These are phyloP conservation scores for Sinentomon sp. DNA, from an alignment of 2,888 invertebrate genomes.

Conservation along the genomic window DNA sequence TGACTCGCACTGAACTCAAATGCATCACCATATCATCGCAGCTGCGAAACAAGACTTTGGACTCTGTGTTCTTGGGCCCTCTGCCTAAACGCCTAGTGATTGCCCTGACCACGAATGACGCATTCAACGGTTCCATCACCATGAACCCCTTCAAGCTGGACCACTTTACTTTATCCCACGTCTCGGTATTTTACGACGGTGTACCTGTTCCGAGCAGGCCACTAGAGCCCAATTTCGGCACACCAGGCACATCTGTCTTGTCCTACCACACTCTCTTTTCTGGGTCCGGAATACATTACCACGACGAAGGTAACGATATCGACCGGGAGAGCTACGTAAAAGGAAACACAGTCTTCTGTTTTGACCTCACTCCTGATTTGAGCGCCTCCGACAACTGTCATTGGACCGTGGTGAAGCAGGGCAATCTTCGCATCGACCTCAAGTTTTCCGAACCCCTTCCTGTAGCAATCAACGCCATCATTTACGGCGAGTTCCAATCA, in stretches of 20 bases:
- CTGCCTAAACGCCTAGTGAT: too few relatives aligned
- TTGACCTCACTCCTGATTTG: not conserved
- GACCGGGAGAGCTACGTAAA: not conserved
- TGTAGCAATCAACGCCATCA: too few relatives aligned
- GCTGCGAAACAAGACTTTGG: too few relatives aligned
- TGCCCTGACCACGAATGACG: not conserved
- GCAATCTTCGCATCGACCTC: too few relatives aligned
- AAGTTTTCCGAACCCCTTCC: too few relatives aligned
- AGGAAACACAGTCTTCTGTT: not conserved
- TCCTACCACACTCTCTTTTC: not conserved
- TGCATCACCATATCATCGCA: too few relatives aligned
- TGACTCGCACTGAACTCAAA: too few relatives aligned
- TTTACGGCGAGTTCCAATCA: too few relatives aligned
- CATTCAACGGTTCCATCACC: not conserved
- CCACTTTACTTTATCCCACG: not conserved
- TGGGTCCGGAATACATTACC: conserved; percentile 1
- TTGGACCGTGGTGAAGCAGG: too few relatives aligned
- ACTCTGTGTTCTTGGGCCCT: too few relatives aligned
- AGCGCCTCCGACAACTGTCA: too few relatives aligned
- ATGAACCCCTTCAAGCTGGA: not conserved
- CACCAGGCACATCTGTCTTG: not conserved
- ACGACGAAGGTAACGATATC: not conserved
- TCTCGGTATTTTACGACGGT: not conserved
- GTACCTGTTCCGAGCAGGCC: not conserved
- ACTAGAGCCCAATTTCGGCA: not conserved